Conservation (phyloP, 1,140 invertebrate genomes). For the Augochlora pura region DNA sequence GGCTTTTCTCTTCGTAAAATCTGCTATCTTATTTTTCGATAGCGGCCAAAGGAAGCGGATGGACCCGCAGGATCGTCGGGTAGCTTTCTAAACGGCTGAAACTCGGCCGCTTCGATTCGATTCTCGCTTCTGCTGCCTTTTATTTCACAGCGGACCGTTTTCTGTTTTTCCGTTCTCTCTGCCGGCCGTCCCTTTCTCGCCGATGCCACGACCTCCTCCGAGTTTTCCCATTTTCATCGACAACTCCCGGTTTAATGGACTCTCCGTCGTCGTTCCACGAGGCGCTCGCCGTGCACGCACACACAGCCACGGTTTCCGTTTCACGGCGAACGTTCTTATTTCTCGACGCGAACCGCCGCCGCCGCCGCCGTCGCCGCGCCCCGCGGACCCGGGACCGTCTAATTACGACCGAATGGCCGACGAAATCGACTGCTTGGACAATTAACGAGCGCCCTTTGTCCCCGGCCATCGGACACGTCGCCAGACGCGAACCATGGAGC, state of each 20-base stretch:
- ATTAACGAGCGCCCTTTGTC: conserved; percentile 47
- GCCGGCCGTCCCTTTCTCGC: neutral
- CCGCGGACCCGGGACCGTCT: neutral
- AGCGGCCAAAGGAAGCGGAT: conserved; percentile 15
- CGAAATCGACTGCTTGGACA: conserved; percentile 12
- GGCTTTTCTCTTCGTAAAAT: conserved; percentile 71
- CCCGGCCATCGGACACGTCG: conserved; percentile 42
- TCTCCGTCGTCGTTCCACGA: no score
- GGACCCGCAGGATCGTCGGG: conserved; percentile 59
- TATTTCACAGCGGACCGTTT: neutral
- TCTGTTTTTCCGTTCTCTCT: neutral
- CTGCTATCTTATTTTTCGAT: conserved; percentile 60
- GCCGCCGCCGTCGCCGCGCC: no score
- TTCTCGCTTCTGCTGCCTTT: neutral
- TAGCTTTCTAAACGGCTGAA: conserved; percentile 73
- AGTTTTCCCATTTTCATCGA: conserved; percentile 11
- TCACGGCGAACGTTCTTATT: no score
- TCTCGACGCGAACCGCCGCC: neutral
- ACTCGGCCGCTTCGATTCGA: neutral
- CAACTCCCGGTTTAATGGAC: neutral
- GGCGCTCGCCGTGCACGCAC: no score
- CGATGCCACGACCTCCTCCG: neutral
- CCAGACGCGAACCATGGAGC: conserved; percentile 39
- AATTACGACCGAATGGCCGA: conserved; percentile 2
- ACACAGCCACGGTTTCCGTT: no score